phyloP scores from a whole-genome alignment of 1,140 invertebrate genomes.

The Saccostrea echinata region DNA sequence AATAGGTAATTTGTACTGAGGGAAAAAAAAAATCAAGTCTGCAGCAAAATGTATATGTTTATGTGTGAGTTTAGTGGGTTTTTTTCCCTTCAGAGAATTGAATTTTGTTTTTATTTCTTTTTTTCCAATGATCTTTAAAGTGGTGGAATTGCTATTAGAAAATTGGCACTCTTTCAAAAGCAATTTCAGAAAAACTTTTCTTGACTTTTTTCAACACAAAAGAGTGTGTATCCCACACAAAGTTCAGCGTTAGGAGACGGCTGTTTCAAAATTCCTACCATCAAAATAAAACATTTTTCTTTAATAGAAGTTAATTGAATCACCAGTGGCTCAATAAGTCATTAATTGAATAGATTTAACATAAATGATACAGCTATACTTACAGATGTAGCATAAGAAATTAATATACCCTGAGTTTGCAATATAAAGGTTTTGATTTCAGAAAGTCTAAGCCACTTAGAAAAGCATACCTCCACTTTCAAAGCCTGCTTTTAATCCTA shows the following conservation, averaged over 20 bases:
- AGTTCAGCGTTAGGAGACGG: not conserved
- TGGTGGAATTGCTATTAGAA: constrained; percentile 33
- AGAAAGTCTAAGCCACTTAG: not conserved
- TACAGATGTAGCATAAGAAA: not conserved
- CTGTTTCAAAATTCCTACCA: not conserved
- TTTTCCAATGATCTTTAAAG: not conserved
- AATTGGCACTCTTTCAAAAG: constrained; percentile 25
- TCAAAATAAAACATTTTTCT: not conserved
- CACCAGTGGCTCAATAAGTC: not conserved
- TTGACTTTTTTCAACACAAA: constrained; percentile 7
- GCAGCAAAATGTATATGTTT: constrained; percentile 1
- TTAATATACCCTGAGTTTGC: not conserved
- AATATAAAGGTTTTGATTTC: not conserved
- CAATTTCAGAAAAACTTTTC: not conserved
- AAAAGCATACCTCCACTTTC: not conserved
- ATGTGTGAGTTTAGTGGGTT: not conserved
- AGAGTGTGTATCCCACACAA: constrained; percentile 22
- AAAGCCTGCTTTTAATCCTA: not conserved
- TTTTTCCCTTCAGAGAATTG: not conserved
- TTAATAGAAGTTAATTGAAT: not conserved
- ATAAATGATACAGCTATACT: not conserved
- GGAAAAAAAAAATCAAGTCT: not conserved
- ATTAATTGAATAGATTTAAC: not conserved
- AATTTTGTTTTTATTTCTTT: not conserved
- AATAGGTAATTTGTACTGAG: not conserved